Conservation (phyloP, 2,888 invertebrate species). For the Platycheirus albimanus region DNA sequence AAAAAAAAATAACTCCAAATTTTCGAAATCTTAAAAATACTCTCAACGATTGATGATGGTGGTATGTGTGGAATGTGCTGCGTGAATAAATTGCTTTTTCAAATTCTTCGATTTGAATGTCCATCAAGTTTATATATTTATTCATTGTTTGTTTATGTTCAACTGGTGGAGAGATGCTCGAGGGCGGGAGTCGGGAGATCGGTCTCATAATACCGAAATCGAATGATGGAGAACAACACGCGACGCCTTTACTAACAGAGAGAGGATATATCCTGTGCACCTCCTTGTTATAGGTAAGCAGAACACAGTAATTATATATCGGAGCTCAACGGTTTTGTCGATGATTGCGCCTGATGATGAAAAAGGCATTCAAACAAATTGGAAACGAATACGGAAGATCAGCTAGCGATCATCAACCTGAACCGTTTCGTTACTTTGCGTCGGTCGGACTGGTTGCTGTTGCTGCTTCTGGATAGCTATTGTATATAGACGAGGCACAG, state of each 20-base stretch:
- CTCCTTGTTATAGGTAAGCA: conserved; percentile 34
- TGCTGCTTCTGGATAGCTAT: conserved; percentile 49
- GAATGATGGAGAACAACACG: neutral
- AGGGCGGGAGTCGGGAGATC: conserved; percentile 30
- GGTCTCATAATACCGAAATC: conserved; percentile 46
- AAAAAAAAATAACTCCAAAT: conserved; percentile 56
- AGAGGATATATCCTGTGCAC: conserved; percentile 4
- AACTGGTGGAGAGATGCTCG: conserved; percentile 50
- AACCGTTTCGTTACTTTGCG: conserved; percentile 43
- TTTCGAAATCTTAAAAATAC: conserved; percentile 52
- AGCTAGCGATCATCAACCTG: conserved; percentile 72
- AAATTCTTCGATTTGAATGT: conserved; percentile 61
- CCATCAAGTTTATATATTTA: conserved; percentile 72
- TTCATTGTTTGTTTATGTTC: conserved; percentile 67
- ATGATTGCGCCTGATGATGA: neutral
- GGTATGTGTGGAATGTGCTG: conserved; percentile 37
- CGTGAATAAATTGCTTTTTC: conserved; percentile 54
- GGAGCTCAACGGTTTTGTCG: neutral
- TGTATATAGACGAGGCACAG: conserved; percentile 58
- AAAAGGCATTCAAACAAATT: conserved; percentile 45
- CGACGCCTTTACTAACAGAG: conserved; percentile 51
- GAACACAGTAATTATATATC: conserved; percentile 13
- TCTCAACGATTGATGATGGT: neutral
- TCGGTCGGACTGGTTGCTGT: too few relatives aligned
- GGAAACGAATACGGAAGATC: conserved; percentile 67